These are phyloP conservation scores for Thereva nobilitata DNA, from an alignment of 2,888 invertebrate genomes.

Conservation along the genomic window DNA sequence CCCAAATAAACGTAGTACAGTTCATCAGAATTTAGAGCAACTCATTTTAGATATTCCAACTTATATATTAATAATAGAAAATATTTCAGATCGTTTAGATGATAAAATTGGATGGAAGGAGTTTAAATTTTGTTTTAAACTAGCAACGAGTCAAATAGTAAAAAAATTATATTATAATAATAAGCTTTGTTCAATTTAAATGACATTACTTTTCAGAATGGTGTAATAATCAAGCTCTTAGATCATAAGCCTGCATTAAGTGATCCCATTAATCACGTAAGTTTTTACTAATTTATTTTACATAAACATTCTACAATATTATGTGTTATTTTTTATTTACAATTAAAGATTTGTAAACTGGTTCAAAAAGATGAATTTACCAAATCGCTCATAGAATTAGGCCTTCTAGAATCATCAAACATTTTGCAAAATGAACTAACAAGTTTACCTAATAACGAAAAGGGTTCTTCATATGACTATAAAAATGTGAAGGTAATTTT, in stretches of 20 bases:
- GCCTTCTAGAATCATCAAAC: slow-evolving; percentile 59
- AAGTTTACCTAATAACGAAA: slow-evolving; percentile 44
- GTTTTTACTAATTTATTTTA: slow-evolving; percentile 4
- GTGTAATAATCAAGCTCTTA: slow-evolving; percentile 60
- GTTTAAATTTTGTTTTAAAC: slow-evolving; percentile 67
- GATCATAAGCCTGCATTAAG: slow-evolving; percentile 60
- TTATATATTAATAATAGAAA: slow-evolving; percentile 65
- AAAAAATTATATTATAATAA: slow-evolving; percentile 48
- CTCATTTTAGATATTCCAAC: slow-evolving; percentile 67
- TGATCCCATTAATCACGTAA: slow-evolving; percentile 60
- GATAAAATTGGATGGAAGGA: slow-evolving; percentile 66
- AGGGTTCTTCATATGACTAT: slow-evolving; percentile 48
- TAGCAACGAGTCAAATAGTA: slow-evolving; percentile 69
- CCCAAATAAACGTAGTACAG: slow-evolving; percentile 64
- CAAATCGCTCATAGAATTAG: slow-evolving; percentile 63
- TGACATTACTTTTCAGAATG: slow-evolving; percentile 54
- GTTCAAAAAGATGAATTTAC: slow-evolving; percentile 68
- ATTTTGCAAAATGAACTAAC: slow-evolving; percentile 48
- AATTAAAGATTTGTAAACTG: slow-evolving; percentile 59
- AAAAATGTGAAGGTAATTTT: slow-evolving; percentile 53
- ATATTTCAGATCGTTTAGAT: slow-evolving; percentile 65
- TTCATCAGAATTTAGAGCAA: slow-evolving; percentile 66
- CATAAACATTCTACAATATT: not conserved
- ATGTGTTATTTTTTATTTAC: slow-evolving; percentile 3
- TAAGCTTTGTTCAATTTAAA: not conserved